phyloP scores from a whole-genome alignment of 2,888 invertebrate species.

The Napeogenes inachia region DNA sequence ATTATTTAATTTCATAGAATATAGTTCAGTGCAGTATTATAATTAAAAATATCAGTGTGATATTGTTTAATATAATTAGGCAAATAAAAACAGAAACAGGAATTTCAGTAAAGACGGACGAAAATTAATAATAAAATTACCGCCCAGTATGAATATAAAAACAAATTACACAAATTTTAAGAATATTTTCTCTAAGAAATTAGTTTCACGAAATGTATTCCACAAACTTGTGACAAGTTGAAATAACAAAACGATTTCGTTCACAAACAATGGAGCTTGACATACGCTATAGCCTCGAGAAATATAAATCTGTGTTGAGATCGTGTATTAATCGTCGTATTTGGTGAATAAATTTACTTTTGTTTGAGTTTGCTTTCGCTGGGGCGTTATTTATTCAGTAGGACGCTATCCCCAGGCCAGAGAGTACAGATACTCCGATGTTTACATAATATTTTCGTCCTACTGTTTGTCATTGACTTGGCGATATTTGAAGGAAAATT shows the following conservation, averaged over 20 bases:
- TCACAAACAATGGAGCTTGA: constrained; percentile 21
- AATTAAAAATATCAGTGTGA: too few species aligned
- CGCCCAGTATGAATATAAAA: not conserved
- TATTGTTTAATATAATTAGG: too few species aligned
- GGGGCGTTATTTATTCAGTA: constrained; percentile 70
- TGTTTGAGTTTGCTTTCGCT: constrained; percentile 73
- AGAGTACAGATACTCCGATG: constrained; percentile 57
- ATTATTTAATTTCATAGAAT: constrained; percentile 12
- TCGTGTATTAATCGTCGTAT: constrained; percentile 74
- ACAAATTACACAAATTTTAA: not conserved
- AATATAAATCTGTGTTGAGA: constrained; percentile 67
- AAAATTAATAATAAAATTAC: not conserved
- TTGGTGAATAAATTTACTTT: constrained; percentile 76
- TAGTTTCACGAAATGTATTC: constrained; percentile 4
- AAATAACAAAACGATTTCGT: constrained; percentile 25
- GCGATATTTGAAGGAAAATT: constrained; percentile 55
- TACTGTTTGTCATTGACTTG: constrained; percentile 52
- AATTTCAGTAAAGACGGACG: too few species aligned
- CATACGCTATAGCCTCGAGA: constrained; percentile 28
- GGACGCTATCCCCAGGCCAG: constrained; percentile 61
- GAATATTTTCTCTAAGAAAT: constrained; percentile 1
- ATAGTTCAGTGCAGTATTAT: too few species aligned
- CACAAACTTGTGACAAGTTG: constrained; percentile 7
- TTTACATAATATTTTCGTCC: constrained; percentile 71
- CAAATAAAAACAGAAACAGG: too few species aligned